A percentile compares a stretch with the other conserved stretches of the same genome.
These are phyloP conservation scores for Helobdella robusta DNA, from an alignment of 2,888 invertebrate species.

Conservation along the genomic window DNA sequence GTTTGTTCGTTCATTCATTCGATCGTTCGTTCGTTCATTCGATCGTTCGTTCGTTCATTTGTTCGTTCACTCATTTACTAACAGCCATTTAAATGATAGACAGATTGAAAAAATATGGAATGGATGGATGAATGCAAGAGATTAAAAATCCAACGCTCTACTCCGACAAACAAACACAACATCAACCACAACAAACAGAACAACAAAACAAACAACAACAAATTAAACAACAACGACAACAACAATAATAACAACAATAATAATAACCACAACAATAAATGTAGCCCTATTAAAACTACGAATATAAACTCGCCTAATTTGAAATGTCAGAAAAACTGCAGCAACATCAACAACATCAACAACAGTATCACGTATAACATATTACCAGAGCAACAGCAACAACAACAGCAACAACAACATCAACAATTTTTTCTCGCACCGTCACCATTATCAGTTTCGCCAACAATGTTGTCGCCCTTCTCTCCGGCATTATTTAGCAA, in stretches of 20 bases:
- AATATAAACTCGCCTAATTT: no score
- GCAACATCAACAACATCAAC: constrained; percentile 11
- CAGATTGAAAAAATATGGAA: neutral
- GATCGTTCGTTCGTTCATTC: no score
- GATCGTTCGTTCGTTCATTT: no score
- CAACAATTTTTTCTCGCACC: constrained; percentile 9
- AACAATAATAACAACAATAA: constrained; percentile 13
- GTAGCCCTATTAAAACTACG: constrained; percentile 3
- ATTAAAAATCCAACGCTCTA: neutral
- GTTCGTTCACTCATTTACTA: no score
- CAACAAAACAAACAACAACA: neutral
- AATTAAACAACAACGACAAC: constrained; percentile 7
- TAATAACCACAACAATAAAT: neutral
- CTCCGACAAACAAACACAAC: no score
- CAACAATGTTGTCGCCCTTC: constrained; percentile 6
- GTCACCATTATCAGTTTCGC: constrained; percentile 7
- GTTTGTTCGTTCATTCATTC: no score
- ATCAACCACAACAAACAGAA: neutral
- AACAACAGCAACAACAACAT: neutral
- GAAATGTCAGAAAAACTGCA: neutral
- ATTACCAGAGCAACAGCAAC: neutral
- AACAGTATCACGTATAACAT: neutral
- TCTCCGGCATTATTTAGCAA: neutral
- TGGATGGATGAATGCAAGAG: neutral
- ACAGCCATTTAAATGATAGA: neutral